Conservation (phyloP, 2,888 invertebrate genomes). For the Trichogramma dendrolimi region DNA sequence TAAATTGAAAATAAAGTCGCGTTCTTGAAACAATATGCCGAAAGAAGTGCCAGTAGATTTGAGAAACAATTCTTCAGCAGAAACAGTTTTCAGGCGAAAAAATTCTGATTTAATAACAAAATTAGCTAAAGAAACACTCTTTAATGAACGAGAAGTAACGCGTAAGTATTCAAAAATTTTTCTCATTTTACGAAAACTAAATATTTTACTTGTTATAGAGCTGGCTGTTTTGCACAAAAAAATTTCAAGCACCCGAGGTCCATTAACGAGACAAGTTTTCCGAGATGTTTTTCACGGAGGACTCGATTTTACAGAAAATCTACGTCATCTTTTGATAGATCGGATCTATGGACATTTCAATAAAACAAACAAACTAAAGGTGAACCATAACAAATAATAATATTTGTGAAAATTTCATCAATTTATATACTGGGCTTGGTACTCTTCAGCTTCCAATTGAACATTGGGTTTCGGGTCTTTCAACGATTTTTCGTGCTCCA, state of each 20-base stretch:
- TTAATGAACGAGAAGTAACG: slow-evolving; percentile 42
- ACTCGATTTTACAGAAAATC: slow-evolving; percentile 47
- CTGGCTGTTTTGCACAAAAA: slow-evolving; percentile 43
- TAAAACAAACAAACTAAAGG: slow-evolving; percentile 33
- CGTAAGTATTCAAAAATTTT: slow-evolving; percentile 29
- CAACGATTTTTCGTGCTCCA: slow-evolving; percentile 56
- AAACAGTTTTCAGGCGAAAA: slow-evolving; percentile 42
- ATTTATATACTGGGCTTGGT: neutral
- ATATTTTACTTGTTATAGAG: slow-evolving; percentile 32
- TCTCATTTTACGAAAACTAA: neutral
- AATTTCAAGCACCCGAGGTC: slow-evolving; percentile 38
- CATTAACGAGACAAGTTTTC: slow-evolving; percentile 37
- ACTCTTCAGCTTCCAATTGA: slow-evolving; percentile 27
- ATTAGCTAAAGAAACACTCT: slow-evolving; percentile 38
- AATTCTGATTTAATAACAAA: slow-evolving; percentile 37
- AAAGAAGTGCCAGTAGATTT: slow-evolving; percentile 37
- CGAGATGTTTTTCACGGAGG: slow-evolving; percentile 44
- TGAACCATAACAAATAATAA: slow-evolving; percentile 21
- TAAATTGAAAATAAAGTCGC: neutral
- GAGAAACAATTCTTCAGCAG: slow-evolving; percentile 37
- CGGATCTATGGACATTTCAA: slow-evolving; percentile 42
- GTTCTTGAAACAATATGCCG: slow-evolving; percentile 39
- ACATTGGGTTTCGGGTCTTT: slow-evolving; percentile 52
- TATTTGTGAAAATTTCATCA: neutral
- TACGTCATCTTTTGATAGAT: slow-evolving; percentile 44